Base-by-base conservation (phyloP, 2,113 vertebrate genomes). In the Apodemus speciosus region DNA sequence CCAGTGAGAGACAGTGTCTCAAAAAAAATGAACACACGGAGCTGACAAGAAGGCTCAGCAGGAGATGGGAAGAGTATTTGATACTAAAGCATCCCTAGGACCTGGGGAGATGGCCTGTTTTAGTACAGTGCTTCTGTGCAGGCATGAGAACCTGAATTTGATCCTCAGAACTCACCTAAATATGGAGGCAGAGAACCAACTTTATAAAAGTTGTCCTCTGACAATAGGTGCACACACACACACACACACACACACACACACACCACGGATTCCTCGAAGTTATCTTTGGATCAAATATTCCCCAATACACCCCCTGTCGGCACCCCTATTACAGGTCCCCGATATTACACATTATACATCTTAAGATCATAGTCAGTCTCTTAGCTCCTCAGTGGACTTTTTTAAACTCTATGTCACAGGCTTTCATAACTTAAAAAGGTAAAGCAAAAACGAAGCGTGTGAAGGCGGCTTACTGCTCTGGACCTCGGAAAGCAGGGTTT, bases 351-450 rank as follows among this genome's bases (percentile, higher is more conserved):
- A 53, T 16, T 10, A n/a, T 18, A 23, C 64, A 51, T 49, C 90
- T 58, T 75, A 91, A 86, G 40, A 77, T 66, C 71, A 18, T 21
- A 18, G 85, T 20, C 71, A 88, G 46, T 32, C 66, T 40, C 68
- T 94, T 77, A 86, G 73, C 21, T 71, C 15, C 60, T 25, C 49
- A 43, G 46, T 7, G 20, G 14, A 49, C 27, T 38, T n/a, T n/a
- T n/a, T n/a, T 68, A 66, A 79, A 64, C 75, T 84, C 79, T 18
- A 3, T 18, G 71, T 62, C 81, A 90, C 46, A 73, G 71, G 68
- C 30, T 73, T 93, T 92, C 38, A 9, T 85, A 18, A 88, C 62
- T 73, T 84, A n/a, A 90, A 75, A 91, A 32, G 32, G 46, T 23
- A 62, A 93, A 76, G 21, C 40, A 88, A 4, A 71, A 87, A 71